Evolutionary conservation across 2,888 invertebrate genomes (phyloP).

Genomic region (Camponotus fellah): DNA sequence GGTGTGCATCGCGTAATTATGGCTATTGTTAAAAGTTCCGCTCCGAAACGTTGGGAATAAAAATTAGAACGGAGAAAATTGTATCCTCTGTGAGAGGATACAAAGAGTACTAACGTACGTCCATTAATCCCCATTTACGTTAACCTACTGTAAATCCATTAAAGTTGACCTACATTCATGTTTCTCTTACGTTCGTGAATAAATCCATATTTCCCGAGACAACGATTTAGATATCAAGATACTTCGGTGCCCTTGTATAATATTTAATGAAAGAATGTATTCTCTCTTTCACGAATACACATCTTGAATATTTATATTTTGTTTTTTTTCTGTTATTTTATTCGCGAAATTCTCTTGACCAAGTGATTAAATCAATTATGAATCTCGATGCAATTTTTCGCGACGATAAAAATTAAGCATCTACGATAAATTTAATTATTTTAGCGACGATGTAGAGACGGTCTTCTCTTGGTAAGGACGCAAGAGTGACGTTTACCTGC

Average conservation of each 20-base stretch:
- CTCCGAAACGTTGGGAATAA: conserved; percentile 51
- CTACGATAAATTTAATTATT: conserved; percentile 73
- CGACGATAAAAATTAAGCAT: conserved; percentile 47
- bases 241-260: background rate
- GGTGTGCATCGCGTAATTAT: conserved; percentile 41
- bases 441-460: conserved; percentile 16
- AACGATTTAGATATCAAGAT: background rate
- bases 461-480: conserved; percentile 41
- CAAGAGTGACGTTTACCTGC: conserved; percentile 70
- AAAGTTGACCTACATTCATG: conserved; percentile 42
- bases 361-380: conserved; percentile 54
- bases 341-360: background rate
- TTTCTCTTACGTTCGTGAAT: conserved; percentile 22
- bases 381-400: conserved; percentile 36
- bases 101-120: background rate
- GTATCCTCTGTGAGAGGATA: background rate
- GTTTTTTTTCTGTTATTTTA: background rate
- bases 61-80: conserved; percentile 51
- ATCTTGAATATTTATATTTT: conserved; percentile 33
- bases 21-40: conserved; percentile 45
- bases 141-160: conserved; percentile 42
- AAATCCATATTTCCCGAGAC: background rate
- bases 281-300: conserved; percentile 1
- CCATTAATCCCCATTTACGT: conserved; percentile 31
- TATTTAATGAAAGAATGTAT: background rate